phyloP scores from a whole-genome alignment of 1,140 invertebrate genomes.

The Bombus vancouverensis region DNA sequence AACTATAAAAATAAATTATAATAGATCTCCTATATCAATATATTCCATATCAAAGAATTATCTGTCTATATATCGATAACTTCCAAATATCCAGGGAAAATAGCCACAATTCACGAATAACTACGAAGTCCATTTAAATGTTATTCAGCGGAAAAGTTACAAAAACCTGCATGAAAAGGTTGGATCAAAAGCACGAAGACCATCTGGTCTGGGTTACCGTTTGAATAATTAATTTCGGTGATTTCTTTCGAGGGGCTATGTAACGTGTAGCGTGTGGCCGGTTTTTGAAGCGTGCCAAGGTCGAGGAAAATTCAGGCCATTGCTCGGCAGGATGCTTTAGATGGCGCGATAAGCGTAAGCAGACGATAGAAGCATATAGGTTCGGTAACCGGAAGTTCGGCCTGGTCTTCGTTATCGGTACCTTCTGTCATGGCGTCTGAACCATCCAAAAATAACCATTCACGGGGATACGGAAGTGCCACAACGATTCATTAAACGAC shows the following conservation, averaged over 20 bases:
- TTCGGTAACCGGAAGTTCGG: slow-evolving; percentile 17
- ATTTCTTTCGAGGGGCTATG: slow-evolving; percentile 12
- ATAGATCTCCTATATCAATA: too few species aligned
- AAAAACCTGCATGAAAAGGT: neutral
- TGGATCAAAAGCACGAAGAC: neutral
- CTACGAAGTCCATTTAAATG: too few species aligned
- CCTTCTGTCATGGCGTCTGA: slow-evolving; percentile 7
- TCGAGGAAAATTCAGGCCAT: slow-evolving; percentile 40
- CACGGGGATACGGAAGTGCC: neutral
- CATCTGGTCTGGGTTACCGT: neutral
- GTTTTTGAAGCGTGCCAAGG: slow-evolving; percentile 52
- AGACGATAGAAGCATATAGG: neutral
- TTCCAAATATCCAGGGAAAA: neutral
- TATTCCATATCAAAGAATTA: too few species aligned
- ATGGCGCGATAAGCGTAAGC: slow-evolving; percentile 6
- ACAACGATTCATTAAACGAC: slow-evolving; percentile 33
- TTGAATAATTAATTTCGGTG: slow-evolving; percentile 45
- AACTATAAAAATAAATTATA: too few species aligned
- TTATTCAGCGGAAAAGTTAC: neutral
- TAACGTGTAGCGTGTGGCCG: neutral
- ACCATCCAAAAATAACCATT: slow-evolving; percentile 21
- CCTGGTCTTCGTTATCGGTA: slow-evolving; percentile 45
- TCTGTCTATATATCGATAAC: too few species aligned
- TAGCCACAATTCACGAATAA: neutral
- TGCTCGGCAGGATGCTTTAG: slow-evolving; percentile 43